These are phyloP conservation scores for Australoheros scitulus DNA, from an alignment of 2,113 vertebrate genomes.

Conservation along the genomic window DNA sequence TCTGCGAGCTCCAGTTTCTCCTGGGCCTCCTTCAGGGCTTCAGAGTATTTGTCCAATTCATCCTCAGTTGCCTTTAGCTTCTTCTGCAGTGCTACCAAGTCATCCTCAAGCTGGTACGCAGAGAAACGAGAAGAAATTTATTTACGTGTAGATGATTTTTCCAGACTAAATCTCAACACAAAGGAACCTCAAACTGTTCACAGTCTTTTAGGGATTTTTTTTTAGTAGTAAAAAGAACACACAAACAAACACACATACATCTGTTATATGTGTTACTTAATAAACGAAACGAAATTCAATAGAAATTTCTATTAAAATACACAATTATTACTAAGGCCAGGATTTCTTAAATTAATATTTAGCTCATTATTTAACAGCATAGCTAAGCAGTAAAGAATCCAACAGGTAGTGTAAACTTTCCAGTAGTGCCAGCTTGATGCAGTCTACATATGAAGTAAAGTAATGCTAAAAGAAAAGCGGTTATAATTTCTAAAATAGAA, in stretches of 20 bases:
- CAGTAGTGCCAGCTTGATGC: neutral
- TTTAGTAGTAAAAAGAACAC: neutral
- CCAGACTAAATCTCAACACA: neutral
- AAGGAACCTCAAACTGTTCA: neutral
- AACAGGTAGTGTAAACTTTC: neutral
- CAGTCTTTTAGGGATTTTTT: neutral
- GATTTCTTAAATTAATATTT: neutral
- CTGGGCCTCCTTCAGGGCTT: slow-evolving; percentile 99
- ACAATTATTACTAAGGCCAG: neutral
- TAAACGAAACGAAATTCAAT: neutral
- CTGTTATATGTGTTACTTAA: too few species aligned
- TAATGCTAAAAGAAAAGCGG: neutral
- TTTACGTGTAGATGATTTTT: neutral
- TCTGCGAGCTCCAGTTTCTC: slow-evolving; percentile 99
- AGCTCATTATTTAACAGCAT: neutral
- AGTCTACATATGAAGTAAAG: neutral
- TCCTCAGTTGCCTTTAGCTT: slow-evolving; percentile 97
- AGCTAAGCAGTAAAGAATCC: neutral
- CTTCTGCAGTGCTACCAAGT: slow-evolving; percentile 95
- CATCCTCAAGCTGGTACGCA: slow-evolving; percentile 91
- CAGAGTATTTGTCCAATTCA: slow-evolving; percentile 98
- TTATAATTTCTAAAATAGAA: neutral
- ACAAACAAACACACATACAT: neutral
- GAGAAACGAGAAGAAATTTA: slow-evolving; percentile 72
- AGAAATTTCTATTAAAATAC: neutral